A percentile compares a stretch with the other conserved stretches of the same genome.
Conservation (phyloP, 2,113 vertebrate genomes). For the Myiopsitta monachus region DNA sequence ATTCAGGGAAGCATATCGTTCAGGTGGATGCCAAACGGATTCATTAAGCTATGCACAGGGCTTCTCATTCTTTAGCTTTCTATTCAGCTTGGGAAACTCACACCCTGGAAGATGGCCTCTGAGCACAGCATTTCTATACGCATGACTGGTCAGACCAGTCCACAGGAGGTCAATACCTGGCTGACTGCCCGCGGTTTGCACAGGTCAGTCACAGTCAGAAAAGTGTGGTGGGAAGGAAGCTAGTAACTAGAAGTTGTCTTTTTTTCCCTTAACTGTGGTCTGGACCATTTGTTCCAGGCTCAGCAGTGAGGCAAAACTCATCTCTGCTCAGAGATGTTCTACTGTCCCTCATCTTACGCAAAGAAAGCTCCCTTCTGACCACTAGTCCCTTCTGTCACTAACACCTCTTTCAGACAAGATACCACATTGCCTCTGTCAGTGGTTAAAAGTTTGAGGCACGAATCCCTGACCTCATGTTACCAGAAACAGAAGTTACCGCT, state of each 20-base stretch:
- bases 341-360: background rate
- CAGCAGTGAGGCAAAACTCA: background rate
- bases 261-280: background rate
- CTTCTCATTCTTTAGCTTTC: background rate
- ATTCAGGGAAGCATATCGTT: background rate
- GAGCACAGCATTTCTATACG: background rate
- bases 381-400: background rate
- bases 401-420: background rate
- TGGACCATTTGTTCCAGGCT: background rate
- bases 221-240: background rate
- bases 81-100: background rate
- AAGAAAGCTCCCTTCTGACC: background rate
- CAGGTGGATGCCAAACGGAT: background rate
- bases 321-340: background rate
- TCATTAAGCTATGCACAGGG: background rate
- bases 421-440: fast-evolving
- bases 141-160: background rate
- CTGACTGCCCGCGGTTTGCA: background rate
- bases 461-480: background rate
- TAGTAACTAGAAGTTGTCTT: background rate
- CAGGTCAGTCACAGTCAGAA: background rate
- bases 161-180: background rate
- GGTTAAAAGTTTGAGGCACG: background rate
- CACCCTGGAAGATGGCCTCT: background rate
- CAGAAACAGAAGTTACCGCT: background rate